phyloP scores from a whole-genome alignment of 64 coral and sea anemone genomes.

The Actinia tenebrosa region DNA sequence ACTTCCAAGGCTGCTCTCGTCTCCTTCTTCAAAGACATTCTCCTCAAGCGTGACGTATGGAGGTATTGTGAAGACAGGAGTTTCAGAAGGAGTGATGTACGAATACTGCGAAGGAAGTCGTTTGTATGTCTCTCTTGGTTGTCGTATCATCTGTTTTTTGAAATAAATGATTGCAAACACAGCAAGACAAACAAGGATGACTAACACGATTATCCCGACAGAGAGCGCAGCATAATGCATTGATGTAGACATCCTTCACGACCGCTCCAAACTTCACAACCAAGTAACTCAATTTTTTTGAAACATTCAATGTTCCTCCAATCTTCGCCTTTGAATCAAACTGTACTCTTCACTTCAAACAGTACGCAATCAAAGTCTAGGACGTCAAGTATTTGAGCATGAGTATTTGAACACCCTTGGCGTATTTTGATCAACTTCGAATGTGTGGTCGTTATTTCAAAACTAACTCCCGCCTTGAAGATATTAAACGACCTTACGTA shows the following conservation, averaged over 20 bases:
- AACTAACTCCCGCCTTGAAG: background rate
- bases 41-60: constrained; percentile 55
- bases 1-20: constrained; percentile 22
- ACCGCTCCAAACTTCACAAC: background rate
- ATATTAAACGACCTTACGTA: background rate
- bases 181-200: background rate
- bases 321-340: background rate
- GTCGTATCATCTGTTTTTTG: background rate
- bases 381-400: background rate
- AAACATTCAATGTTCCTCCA: background rate
- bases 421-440: background rate
- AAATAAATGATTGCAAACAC: background rate
- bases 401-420: background rate
- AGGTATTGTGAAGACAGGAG: constrained; percentile 74
- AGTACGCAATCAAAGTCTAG: too few relatives aligned
- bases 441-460: background rate
- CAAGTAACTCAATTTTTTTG: background rate
- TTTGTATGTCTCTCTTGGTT: background rate
- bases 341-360: too few relatives aligned
- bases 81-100: constrained; percentile 50
- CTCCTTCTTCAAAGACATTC: constrained; percentile 31
- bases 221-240: background rate
- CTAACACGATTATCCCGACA: background rate
- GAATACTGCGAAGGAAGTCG: constrained; percentile 34
- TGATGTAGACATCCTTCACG: background rate